These are phyloP conservation scores for Hypselothyrea guttata DNA, from an alignment of 2,888 invertebrate species.

Conservation along the genomic window DNA sequence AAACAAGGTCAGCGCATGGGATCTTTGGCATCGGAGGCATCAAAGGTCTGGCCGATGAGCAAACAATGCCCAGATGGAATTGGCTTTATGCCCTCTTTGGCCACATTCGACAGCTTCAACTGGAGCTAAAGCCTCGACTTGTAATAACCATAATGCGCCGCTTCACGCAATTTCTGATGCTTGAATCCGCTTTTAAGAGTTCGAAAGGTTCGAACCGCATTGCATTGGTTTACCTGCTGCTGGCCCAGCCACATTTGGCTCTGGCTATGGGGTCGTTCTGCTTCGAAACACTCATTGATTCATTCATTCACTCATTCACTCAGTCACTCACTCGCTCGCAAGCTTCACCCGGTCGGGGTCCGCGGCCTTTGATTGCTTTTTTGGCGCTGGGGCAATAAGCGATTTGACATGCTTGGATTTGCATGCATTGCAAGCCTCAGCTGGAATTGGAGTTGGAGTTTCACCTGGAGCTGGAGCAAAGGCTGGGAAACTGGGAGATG, in stretches of 20 bases:
- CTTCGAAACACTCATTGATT: conserved; percentile 48
- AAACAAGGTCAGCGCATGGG: conserved; percentile 63
- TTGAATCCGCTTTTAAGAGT: conserved; percentile 50
- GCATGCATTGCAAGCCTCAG: conserved; percentile 40
- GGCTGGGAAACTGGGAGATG: neutral
- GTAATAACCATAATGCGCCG: conserved; percentile 62
- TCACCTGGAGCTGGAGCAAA: neutral
- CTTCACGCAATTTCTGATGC: conserved; percentile 67
- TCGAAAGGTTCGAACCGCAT: conserved; percentile 59
- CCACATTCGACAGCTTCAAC: conserved; percentile 23
- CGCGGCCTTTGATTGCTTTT: conserved; percentile 57
- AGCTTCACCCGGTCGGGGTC: conserved; percentile 47
- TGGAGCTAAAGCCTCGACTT: neutral
- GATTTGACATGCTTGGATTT: conserved; percentile 50
- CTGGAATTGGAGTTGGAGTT: neutral
- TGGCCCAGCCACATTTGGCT: neutral
- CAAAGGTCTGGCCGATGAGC: conserved; percentile 55
- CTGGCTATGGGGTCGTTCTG: conserved; percentile 43
- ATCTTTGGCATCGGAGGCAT: conserved; percentile 10
- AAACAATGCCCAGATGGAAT: conserved; percentile 50
- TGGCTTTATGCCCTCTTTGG: too few relatives aligned
- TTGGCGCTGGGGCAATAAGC: conserved; percentile 53
- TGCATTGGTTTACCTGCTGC: neutral
- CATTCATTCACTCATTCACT: conserved; percentile 37
- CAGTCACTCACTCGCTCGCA: conserved; percentile 35